phyloP scores from a whole-genome alignment of 2,797 vertebrate species.

The Poeciliopsis presidionis region DNA sequence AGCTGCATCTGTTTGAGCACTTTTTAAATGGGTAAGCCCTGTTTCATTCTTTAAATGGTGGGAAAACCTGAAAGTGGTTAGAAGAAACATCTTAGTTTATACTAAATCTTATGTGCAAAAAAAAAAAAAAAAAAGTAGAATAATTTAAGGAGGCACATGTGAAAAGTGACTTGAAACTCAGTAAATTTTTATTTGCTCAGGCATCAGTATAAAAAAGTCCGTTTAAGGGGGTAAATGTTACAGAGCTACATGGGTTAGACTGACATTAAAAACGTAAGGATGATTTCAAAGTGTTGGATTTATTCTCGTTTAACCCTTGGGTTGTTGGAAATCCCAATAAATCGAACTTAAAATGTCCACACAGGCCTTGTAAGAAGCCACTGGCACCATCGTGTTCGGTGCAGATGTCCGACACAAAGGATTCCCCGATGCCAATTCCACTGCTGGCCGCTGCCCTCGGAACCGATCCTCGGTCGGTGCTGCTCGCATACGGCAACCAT shows the following conservation, averaged over 20 bases:
- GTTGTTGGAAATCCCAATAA: background rate
- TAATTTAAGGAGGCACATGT: background rate
- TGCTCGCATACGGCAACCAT: slow-evolving; percentile 90
- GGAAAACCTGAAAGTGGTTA: background rate
- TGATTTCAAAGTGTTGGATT: background rate
- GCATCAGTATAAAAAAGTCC: background rate
- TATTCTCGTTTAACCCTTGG: background rate
- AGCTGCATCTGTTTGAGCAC: slow-evolving; percentile 97
- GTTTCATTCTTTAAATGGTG: background rate
- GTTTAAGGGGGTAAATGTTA: background rate
- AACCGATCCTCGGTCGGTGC: slow-evolving; percentile 81
- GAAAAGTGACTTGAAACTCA: background rate
- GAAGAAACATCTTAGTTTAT: background rate
- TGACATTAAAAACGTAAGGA: background rate
- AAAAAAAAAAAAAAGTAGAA: background rate
- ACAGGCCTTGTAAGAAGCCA: slow-evolving; percentile 96
- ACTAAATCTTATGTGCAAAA: background rate
- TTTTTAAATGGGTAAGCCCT: slow-evolving; percentile 95
- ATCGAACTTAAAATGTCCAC: background rate
- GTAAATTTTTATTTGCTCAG: background rate
- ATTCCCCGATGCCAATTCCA: slow-evolving; percentile 87
- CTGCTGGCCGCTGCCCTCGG: slow-evolving; percentile 88
- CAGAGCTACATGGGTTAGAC: background rate
- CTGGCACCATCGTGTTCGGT: slow-evolving; percentile 89
- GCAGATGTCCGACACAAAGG: slow-evolving; percentile 87